Conservation (phyloP, 2,888 invertebrate genomes). For the Lochmaea capreae region DNA sequence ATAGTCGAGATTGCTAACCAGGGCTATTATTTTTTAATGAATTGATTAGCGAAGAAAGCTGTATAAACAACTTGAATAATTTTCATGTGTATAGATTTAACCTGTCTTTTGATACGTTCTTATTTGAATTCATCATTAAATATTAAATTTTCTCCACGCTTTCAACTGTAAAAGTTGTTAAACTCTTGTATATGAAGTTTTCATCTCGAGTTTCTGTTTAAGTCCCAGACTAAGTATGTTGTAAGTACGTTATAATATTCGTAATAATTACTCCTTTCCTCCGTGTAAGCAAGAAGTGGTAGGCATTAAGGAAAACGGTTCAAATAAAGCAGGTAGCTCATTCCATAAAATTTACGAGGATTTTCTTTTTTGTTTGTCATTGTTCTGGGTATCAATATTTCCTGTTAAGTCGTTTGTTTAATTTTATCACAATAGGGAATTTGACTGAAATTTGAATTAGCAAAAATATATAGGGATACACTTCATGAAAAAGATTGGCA, state of each 20-base stretch:
- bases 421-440: no score
- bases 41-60: not conserved
- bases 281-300: conserved; percentile 11
- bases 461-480: no score
- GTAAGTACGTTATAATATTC: conserved; percentile 18
- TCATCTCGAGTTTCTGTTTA: not conserved
- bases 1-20: not conserved
- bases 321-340: not conserved
- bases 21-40: not conserved
- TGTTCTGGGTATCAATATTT: no score
- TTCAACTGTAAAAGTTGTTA: not conserved
- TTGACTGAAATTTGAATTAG: no score
- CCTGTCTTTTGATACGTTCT: not conserved
- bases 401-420: no score
- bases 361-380: not conserved
- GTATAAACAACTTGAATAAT: no score
- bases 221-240: not conserved
- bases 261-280: conserved; percentile 11
- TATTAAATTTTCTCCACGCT: not conserved
- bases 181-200: conserved; percentile 11
- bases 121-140: not conserved
- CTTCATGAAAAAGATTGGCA: no score
- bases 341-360: not conserved
- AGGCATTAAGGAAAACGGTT: not conserved
- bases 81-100: no score